A percentile compares a stretch with the other conserved stretches of the same genome.
Evolutionary conservation across 1,140 invertebrate genomes (phyloP).

Genomic region (Orius insidiosus): DNA sequence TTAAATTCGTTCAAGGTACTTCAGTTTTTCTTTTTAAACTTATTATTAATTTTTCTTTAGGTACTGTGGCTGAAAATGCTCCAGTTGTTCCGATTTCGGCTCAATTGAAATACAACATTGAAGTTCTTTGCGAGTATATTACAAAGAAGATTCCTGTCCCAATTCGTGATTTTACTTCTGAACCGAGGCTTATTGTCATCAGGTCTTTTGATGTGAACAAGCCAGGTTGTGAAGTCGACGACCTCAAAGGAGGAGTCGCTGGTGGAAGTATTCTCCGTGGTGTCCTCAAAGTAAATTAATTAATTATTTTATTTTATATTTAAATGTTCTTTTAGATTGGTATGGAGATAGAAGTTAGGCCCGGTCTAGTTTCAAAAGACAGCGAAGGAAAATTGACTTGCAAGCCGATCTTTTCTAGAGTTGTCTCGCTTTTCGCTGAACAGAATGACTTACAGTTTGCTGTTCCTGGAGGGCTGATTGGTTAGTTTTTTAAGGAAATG

Average conservation of each 20-base stretch:
- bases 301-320: neutral
- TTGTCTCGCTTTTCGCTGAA: slow-evolving; percentile 96
- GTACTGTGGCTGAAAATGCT: slow-evolving; percentile 96
- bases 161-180: slow-evolving; percentile 80
- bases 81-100: slow-evolving; percentile 98
- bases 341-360: slow-evolving; percentile 81
- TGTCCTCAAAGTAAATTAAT: slow-evolving; percentile 61
- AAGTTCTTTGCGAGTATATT: slow-evolving; percentile 95
- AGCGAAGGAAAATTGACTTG: slow-evolving; percentile 90
- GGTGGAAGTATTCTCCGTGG: slow-evolving; percentile 94
- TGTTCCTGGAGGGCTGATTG: slow-evolving; percentile 94
- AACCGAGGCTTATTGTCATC: slow-evolving; percentile 95
- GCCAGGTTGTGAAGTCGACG: slow-evolving; percentile 96
- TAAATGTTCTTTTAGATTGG: slow-evolving; percentile 41
- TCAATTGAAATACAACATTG: slow-evolving; percentile 98
- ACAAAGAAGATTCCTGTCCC: slow-evolving; percentile 96
- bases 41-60: slow-evolving; percentile 26
- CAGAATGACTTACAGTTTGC: slow-evolving; percentile 98
- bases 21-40: too few relatives aligned
- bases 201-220: slow-evolving; percentile 99
- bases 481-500: slow-evolving; percentile 25
- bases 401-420: slow-evolving; percentile 87
- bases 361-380: slow-evolving; percentile 91
- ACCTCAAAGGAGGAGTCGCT: slow-evolving; percentile 95
- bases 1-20: slow-evolving; percentile 89